Base-by-base conservation (phyloP, 2,888 invertebrate genomes). In the Cyclophora punctaria region DNA sequence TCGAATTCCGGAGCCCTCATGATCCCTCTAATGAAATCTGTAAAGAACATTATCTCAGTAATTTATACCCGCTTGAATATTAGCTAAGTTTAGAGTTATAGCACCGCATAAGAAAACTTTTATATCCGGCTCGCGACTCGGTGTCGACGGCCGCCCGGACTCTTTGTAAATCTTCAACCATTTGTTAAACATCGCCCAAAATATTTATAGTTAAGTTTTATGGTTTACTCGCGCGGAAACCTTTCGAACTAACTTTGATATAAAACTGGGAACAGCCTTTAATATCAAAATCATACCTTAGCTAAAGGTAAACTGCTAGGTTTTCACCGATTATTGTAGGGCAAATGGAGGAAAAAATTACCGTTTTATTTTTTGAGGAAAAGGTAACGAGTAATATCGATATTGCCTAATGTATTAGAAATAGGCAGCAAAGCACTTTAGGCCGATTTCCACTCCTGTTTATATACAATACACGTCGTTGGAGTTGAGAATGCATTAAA, bases 61-160 rank as follows among this genome's bases (percentile, higher is more conserved):
- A 77, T 77, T 77, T 78, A 77, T 77, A 67, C 71, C 68, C 62
- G 67, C 70, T 71, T 68, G 71, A 76, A 77, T 75, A 76, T 77
- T 73, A 75, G 75, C 70, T 69, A 72, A 78, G 67, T 78, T 76
- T 65, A 64, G 73, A 75, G 69, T 78, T 73, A 72, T 71, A 71
- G 69, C 64, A 62, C 61, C 63, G 69, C 61, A 68, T 67, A 64
- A 62, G 67, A 71, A 75, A 40, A 72, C 69, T 73, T 72, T 69
- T 67, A 64, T 68, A 63, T 65, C 46, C 46, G 46, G 41, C 66
- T 66, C 67, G 37, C 71, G 64, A 20, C 20, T 71, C 62, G 66
- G 67, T 67, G 73, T 69, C 73, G 74, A 53, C 72, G 67, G 20
- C 62, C 66, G 67, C 66, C 20, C 20, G 20, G 73, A 77, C 73